These are phyloP conservation scores for Parnassius glacialis DNA, from an alignment of 2,888 invertebrate genomes.

Conservation along the genomic window DNA sequence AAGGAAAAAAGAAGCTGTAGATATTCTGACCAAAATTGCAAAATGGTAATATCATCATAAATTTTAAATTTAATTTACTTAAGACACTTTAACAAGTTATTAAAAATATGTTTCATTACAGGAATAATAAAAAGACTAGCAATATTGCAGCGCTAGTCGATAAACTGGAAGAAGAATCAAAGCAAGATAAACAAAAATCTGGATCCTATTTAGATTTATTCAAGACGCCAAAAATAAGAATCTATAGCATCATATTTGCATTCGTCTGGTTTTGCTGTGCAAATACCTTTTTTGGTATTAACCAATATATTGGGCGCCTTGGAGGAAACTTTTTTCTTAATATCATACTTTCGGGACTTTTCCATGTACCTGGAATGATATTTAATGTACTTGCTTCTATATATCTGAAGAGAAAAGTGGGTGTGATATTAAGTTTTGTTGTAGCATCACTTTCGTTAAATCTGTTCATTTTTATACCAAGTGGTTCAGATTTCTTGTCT, in stretches of 20 bases:
- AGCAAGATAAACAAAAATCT: conserved; percentile 38
- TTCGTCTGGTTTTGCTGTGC: conserved; percentile 90
- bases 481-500: conserved; percentile 54
- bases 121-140: conserved; percentile 64
- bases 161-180: conserved; percentile 51
- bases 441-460: conserved; percentile 54
- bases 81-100: no score
- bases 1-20: conserved; percentile 81
- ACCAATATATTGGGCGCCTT: conserved; percentile 89
- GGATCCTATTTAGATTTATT: conserved; percentile 83
- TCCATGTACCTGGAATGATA: conserved; percentile 52
- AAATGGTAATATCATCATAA: conserved; percentile 47
- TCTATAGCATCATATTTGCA: conserved; percentile 84
- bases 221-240: conserved; percentile 84
- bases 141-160: conserved; percentile 56
- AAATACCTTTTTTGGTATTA: conserved; percentile 90
- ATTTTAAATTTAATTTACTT: no score
- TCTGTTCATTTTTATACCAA: conserved; percentile 59
- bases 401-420: conserved; percentile 55
- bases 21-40: conserved; percentile 84
- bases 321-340: conserved; percentile 90
- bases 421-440: conserved; percentile 51
- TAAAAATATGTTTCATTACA: conserved; percentile 37
- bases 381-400: conserved; percentile 53
- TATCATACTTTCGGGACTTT: conserved; percentile 85